Base-by-base conservation (phyloP, 2,113 vertebrate species). In the Odocoileus virginianus region DNA sequence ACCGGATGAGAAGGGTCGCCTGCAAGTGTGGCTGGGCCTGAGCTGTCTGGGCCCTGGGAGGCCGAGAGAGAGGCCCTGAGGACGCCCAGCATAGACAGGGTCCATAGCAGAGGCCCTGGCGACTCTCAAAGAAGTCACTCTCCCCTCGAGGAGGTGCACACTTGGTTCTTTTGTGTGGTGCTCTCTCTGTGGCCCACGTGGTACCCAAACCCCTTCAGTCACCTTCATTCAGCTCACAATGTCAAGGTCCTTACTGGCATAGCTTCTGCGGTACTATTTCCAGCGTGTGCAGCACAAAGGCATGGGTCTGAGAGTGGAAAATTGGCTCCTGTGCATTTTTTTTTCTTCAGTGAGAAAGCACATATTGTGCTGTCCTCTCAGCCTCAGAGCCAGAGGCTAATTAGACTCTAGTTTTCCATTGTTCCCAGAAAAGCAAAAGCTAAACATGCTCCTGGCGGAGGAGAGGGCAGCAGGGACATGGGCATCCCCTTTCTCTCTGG, bases 381-480 rank as follows among this genome's bases (percentile, higher is more conserved):
- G 91, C 47, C 55, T n/a, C 33, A 5, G 78, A 96, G 84, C 64
- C 91, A 60, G 89, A 90, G 97, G 50, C 67, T 86, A 91, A 91
- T 97, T 74, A 93, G 25, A 89, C 45, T 50, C 33, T 3, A 25
- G 78, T 25, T 96, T 55, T 47, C 47, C 52, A 78, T 94, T 97
- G 93, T 97, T 88, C 84, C 91, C 45, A 33, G 84, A 74, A 79
- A 50, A 87, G 87, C 90, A 71, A 23, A 60, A 89, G 91, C 81
- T 15, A 71, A 95, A 15, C 10, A 23, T 12, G 55, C 86, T 57
- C 54, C 86, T 86, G 95, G 96, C 11, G 50, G 58, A 52, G 28
- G 15, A 10, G 2, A 40, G 47, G 43, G 54, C 50, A 33, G 71
- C 52, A 30, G 76, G 30, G 92, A 47, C 12, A 14, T 16, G 45